Evolutionary conservation across 2,113 vertebrate species (phyloP), one percentile per base, ranked within the genome.

Genomic region (Scomber colias): DNA sequence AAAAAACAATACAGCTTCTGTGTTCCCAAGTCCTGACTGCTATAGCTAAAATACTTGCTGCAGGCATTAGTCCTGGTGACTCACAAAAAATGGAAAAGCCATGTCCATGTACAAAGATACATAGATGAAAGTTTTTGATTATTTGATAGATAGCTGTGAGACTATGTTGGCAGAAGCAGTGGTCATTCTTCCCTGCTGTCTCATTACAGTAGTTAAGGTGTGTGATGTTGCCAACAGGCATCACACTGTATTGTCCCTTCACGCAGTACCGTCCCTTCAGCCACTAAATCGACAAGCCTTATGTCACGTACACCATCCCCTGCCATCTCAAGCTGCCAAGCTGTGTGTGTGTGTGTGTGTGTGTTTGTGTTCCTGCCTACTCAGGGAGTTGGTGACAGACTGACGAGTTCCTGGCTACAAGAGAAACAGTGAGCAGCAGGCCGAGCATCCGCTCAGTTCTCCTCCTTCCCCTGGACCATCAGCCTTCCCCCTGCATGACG

Each of bases 351-450:
- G 48, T 60, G 54, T 75, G 65, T 73, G 55, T 67, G 27, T 64
- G 56, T 54, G 76, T 60, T 13, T 49, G 54, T 85, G 84, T 91
- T 84, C 87, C 83, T 91, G 90, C 83, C 80, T 71, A 79, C 84
- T 90, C 83, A 59, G 79, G 16, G 80, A 77, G 72, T 82, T 72
- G 92, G 59, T 93, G 95, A 95, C 82, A 87, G 93, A 95, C 91
- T 92, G 83, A 94, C 94, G 94, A 90, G 86, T 95, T 95, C 93
- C 92, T 94, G 92, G 82, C 88, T 87, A 66, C 64, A 66, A 78
- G 75, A 92, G 82, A 88, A 92, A 87, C 53, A 63, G 84, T 83
- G 87, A 92, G 89, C 87, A 84, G 81, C 80, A 69, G 61, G 78
- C 80, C 65, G 56, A 70, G 69, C 91, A 93, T 94, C 94, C 92